Evolutionary conservation across 2,113 vertebrate genomes (phyloP).

Genomic region (Daphoenositta chrysoptera): DNA sequence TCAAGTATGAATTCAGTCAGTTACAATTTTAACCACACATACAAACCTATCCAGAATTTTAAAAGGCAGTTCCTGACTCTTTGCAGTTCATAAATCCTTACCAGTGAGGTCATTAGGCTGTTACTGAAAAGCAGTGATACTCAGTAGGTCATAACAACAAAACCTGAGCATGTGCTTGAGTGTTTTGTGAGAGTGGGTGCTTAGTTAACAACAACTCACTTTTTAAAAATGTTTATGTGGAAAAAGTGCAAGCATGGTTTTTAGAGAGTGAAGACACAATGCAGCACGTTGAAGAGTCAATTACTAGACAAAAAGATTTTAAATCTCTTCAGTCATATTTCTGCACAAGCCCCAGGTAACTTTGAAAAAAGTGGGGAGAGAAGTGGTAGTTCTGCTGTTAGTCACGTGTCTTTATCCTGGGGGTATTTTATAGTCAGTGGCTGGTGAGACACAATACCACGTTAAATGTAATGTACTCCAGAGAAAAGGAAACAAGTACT

Average conservation of each 20-base stretch:
- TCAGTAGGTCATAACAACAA: background rate
- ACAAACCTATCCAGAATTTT: background rate
- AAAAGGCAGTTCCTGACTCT: background rate
- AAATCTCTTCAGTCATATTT: background rate
- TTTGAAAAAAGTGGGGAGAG: background rate
- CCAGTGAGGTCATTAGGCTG: background rate
- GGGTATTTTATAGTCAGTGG: background rate
- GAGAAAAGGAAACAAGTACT: constrained; percentile 12
- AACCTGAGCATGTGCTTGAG: background rate
- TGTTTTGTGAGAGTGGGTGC: background rate
- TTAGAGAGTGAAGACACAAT: background rate
- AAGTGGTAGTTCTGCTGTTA: background rate
- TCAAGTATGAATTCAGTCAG: background rate
- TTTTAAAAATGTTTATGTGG: background rate
- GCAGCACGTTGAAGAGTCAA: background rate
- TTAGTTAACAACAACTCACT: background rate
- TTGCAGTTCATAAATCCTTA: background rate
- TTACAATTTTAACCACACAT: background rate
- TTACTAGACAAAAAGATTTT: background rate
- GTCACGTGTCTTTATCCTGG: background rate
- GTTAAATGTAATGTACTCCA: constrained; percentile 2
- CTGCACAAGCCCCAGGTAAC: background rate
- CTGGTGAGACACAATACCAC: background rate
- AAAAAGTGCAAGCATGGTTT: background rate
- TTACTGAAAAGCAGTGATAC: background rate